Evolutionary conservation across 1,140 invertebrate genomes (phyloP).

Genomic region (Temnothorax longispinosus): DNA sequence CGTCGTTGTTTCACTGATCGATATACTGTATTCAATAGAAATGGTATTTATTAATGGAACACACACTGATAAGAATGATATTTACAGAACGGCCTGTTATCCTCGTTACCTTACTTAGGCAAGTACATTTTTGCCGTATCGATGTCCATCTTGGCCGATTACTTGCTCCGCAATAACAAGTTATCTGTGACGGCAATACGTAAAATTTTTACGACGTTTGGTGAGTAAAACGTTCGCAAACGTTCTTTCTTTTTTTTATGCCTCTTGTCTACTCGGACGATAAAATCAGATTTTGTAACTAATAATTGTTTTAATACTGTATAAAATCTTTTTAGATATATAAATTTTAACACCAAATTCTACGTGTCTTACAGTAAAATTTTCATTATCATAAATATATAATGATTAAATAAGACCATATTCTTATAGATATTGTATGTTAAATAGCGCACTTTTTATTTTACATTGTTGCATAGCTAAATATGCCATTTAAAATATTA

Average conservation of each 20-base stretch:
- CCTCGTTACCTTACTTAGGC: slow-evolving; percentile 94
- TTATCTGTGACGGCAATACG: slow-evolving; percentile 90
- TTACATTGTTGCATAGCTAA: neutral
- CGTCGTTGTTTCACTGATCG: slow-evolving; percentile 16
- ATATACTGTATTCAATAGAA: neutral
- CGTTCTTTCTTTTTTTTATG: neutral
- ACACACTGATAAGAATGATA: neutral
- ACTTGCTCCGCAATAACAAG: slow-evolving; percentile 87
- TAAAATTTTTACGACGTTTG: slow-evolving; percentile 89
- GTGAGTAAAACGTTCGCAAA: slow-evolving; percentile 78
- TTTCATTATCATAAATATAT: neutral
- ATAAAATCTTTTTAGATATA: neutral
- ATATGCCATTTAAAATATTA: neutral
- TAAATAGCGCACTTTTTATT: too few relatives aligned
- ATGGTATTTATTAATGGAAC: neutral
- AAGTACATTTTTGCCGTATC: slow-evolving; percentile 92
- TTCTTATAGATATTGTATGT: neutral
- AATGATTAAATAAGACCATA: neutral
- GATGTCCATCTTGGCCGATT: slow-evolving; percentile 90
- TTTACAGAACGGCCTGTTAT: slow-evolving; percentile 93
- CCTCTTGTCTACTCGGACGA: neutral
- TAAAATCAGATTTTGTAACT: neutral
- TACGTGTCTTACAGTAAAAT: neutral
- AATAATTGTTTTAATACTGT: too few relatives aligned
- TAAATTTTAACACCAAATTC: neutral